These are phyloP conservation scores for Strongylocentrotus purpuratus DNA, from an alignment of 35 echinoderm and acorn worm genomes.

Conservation along the genomic window DNA sequence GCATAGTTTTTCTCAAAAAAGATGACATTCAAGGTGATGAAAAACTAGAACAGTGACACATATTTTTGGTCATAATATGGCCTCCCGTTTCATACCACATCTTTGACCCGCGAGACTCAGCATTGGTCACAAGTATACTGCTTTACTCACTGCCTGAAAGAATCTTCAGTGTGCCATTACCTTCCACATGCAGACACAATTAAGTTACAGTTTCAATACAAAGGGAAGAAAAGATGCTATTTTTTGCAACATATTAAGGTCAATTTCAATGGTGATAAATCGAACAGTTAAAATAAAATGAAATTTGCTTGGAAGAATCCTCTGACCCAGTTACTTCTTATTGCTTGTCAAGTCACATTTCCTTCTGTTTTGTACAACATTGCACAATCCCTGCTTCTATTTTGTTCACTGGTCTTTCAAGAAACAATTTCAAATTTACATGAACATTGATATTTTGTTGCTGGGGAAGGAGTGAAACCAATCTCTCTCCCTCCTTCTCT, in stretches of 20 bases:
- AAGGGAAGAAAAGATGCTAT: not conserved
- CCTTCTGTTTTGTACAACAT: not conserved
- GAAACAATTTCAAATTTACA: not conserved
- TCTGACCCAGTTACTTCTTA: not conserved
- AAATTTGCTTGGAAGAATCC: too few relatives aligned
- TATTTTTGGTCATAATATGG: constrained; percentile 9
- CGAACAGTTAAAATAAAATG: not conserved
- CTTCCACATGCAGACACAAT: too few relatives aligned
- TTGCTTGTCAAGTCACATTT: not conserved
- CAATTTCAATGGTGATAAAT: not conserved
- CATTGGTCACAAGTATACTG: not conserved
- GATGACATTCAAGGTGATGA: not conserved
- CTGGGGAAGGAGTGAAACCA: too few relatives aligned
- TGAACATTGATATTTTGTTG: not conserved
- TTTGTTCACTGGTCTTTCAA: not conserved
- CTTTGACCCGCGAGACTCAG: not conserved
- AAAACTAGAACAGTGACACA: not conserved
- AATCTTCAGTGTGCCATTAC: too few relatives aligned
- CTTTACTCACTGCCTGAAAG: not conserved
- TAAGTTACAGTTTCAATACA: too few relatives aligned
- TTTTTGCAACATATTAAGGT: not conserved
- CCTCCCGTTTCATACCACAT: not conserved
- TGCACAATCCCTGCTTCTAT: too few relatives aligned
- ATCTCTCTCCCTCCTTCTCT: too few relatives aligned
- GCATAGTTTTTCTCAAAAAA: not conserved